Conservation (phyloP, 2,888 invertebrate genomes). For the Thera britannica region DNA sequence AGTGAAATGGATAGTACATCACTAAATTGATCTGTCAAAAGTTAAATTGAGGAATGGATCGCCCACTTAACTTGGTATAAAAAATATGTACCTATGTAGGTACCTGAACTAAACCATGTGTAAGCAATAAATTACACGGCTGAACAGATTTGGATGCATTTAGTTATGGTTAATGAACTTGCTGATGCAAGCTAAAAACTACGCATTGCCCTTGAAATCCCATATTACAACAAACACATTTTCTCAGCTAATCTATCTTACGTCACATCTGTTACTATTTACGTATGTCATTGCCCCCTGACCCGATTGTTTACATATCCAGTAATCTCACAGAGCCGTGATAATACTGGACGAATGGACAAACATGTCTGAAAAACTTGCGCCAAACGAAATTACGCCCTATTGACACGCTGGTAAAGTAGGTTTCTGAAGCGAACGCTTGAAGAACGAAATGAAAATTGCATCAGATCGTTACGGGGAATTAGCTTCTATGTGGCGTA, state of each 20-base stretch:
- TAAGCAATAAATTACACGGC: too few species aligned
- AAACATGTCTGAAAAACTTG: conserved; percentile 50
- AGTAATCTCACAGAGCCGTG: conserved; percentile 51
- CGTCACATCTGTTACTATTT: conserved; percentile 50
- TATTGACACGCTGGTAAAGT: conserved; percentile 43
- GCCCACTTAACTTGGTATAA: too few species aligned
- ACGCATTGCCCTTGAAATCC: neutral
- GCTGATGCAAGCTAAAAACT: too few species aligned
- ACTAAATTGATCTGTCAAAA: too few species aligned
- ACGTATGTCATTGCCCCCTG: conserved; percentile 60
- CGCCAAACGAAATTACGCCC: conserved; percentile 41
- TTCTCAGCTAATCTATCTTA: conserved; percentile 38
- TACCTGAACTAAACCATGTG: too few species aligned
- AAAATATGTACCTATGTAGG: too few species aligned
- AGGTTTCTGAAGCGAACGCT: neutral
- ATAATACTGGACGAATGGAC: conserved; percentile 49
- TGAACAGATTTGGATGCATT: too few species aligned
- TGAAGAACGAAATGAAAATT: neutral
- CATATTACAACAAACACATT: conserved; percentile 27
- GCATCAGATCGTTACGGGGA: too few species aligned
- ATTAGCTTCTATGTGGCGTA: too few species aligned
- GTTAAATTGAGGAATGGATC: too few species aligned
- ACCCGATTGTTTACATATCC: conserved; percentile 59
- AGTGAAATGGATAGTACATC: too few species aligned
- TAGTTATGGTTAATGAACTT: too few species aligned